A percentile compares a stretch with the other conserved stretches of the same genome.
Conservation (phyloP, 2,113 vertebrate genomes). For the Micronycteris hirsuta region DNA sequence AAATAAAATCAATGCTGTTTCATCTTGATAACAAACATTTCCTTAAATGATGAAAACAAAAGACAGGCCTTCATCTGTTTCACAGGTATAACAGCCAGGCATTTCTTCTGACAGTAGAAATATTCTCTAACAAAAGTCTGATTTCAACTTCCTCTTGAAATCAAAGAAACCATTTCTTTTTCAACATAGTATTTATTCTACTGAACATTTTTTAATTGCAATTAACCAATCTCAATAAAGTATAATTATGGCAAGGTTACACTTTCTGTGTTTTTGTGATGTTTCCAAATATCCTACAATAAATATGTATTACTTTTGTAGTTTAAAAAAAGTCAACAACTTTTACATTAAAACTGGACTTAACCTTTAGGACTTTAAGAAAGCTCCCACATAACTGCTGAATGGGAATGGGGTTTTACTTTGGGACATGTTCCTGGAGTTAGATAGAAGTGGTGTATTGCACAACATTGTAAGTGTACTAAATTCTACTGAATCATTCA, state of each 20-base stretch:
- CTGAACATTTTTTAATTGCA: background rate
- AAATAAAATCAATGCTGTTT: background rate
- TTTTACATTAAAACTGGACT: background rate
- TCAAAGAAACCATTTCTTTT: background rate
- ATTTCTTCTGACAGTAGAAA: background rate
- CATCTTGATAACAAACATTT: background rate
- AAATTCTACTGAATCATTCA: background rate
- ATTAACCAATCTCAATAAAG: background rate
- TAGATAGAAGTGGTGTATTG: background rate
- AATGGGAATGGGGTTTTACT: background rate
- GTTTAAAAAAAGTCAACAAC: background rate
- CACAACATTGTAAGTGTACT: background rate
- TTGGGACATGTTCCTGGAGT: background rate
- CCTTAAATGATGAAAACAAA: background rate
- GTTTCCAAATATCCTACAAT: background rate
- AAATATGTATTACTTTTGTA: background rate
- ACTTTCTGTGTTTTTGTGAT: background rate
- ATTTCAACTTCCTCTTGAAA: background rate
- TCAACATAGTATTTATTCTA: background rate
- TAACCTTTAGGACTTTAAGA: background rate
- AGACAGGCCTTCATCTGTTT: background rate
- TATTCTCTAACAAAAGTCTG: background rate
- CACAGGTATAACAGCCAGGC: background rate
- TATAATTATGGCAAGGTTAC: background rate
- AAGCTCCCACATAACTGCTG: background rate